Evolutionary conservation across 2,888 invertebrate genomes (phyloP).

Genomic region (Graphium colonna): DNA sequence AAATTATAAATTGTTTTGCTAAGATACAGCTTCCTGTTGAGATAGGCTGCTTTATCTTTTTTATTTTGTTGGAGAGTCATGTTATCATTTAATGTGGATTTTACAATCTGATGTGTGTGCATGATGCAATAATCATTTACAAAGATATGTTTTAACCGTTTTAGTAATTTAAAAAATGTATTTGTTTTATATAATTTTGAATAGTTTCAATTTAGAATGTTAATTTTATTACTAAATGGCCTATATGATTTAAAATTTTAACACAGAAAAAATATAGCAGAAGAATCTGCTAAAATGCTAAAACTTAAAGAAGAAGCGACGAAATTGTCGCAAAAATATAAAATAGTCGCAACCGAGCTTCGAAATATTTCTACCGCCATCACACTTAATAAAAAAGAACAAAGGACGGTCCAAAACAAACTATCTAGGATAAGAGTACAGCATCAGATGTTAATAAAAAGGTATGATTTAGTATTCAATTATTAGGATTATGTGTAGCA

Average conservation of each 20-base stretch:
- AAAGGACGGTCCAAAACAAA: conserved; percentile 55
- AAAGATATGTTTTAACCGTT: neutral
- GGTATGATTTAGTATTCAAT: conserved; percentile 42
- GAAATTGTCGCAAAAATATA: conserved; percentile 62
- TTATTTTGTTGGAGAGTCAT: too few relatives aligned
- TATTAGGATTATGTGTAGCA: conserved; percentile 15
- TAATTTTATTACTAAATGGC: too few relatives aligned
- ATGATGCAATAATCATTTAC: too few relatives aligned
- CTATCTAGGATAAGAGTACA: conserved; percentile 60
- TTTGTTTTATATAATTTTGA: neutral
- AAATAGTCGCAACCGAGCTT: conserved; percentile 66
- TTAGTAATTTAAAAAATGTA: neutral
- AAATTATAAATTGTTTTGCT: conserved; percentile 1
- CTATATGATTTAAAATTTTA: neutral
- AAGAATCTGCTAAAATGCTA: conserved; percentile 66
- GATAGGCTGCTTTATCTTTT: too few relatives aligned
- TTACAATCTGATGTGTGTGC: too few relatives aligned
- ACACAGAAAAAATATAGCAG: conserved; percentile 67
- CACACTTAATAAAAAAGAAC: conserved; percentile 63
- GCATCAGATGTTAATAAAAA: conserved; percentile 65
- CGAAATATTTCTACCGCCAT: conserved; percentile 66
- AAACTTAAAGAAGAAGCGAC: conserved; percentile 63
- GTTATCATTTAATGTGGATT: too few relatives aligned
- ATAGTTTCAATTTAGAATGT: too few relatives aligned
- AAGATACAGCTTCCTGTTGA: too few relatives aligned